These are phyloP conservation scores for Neodiprion fabricii DNA, from an alignment of 1,140 invertebrate species.

Conservation along the genomic window DNA sequence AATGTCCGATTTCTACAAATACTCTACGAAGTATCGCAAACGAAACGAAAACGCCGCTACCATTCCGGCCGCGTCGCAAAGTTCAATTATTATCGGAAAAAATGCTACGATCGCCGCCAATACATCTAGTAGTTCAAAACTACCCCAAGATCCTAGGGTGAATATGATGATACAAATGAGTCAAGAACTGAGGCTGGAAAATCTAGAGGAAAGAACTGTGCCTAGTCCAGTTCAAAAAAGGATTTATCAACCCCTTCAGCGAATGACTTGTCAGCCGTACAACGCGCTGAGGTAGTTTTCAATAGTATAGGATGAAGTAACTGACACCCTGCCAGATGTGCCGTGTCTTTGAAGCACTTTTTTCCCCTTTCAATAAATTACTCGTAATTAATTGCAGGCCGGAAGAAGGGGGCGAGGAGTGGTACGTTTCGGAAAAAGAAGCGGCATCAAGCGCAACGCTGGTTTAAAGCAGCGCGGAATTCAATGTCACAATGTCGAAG, in stretches of 20 bases:
- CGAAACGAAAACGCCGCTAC: slow-evolving; percentile 48
- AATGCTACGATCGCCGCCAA: not conserved
- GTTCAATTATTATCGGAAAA: not conserved
- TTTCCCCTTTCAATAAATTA: not conserved
- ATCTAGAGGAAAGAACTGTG: slow-evolving; percentile 9
- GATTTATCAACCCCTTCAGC: slow-evolving; percentile 59
- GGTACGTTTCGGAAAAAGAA: slow-evolving; percentile 10
- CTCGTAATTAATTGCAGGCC: not conserved
- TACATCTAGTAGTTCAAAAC: slow-evolving; percentile 17
- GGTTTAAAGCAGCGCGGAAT: not conserved
- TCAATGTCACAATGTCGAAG: too few relatives aligned
- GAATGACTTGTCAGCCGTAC: slow-evolving; percentile 59
- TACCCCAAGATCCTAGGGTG: not conserved
- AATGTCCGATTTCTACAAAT: slow-evolving; percentile 97
- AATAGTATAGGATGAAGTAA: slow-evolving; percentile 15
- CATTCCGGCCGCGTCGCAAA: not conserved
- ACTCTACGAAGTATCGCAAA: slow-evolving; percentile 90
- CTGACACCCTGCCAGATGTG: not conserved
- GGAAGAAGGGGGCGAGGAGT: not conserved
- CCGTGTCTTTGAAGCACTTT: not conserved
- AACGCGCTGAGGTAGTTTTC: slow-evolving; percentile 35
- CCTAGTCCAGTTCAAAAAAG: slow-evolving; percentile 57
- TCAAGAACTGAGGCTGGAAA: slow-evolving; percentile 12
- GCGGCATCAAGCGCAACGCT: slow-evolving; percentile 8
- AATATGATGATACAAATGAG: slow-evolving; percentile 25